Evolutionary conservation across 1,140 invertebrate species (phyloP), one percentile per base, ranked within the genome.

Genomic region (Drosophila carrolli): DNA sequence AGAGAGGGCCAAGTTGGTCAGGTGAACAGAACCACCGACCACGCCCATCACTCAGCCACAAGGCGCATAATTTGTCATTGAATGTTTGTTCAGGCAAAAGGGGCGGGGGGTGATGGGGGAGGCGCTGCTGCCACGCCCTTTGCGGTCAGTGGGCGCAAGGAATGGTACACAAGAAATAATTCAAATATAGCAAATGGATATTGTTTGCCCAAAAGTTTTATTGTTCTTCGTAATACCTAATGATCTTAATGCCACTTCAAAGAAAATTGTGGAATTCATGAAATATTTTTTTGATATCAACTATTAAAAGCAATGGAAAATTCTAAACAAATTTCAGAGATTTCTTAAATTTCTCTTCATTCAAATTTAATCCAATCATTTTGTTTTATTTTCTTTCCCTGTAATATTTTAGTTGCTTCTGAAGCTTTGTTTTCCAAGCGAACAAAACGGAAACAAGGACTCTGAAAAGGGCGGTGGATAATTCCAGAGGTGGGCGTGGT

Each of bases 41-140:
- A 86, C 70, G 76, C 77, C 85, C 83, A 66, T 53, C 61, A 77
- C 79, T 77, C 79, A 66, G 51, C 72, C 70, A 43, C 53, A 62
- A 77, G 51, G 56, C 81, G 78, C 81, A 89, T 76, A 90, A 89
- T 89, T 89, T 89, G 85, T 89, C 85, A 89, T 85, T 89, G 85
- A 89, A 81, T 89, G 85, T 85, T 88, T 89, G 85, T 66, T 48
- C 78, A 35, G 46, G 38, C 27, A 43, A 41, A 65, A 14, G 14
- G 8, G 48, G 32, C 27, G 48, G 48, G 8, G 0, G 48, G 29
- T n/a, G 48, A 50, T 35, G 3, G 29, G 19, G 19, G 46, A 32
- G 38, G 16, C 10, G 59, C 27, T 35, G 10, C 44, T n/a, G 27
- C 38, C 38, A 48, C 44, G 46, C 62, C 51, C 51, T 23, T 16